Evolutionary conservation across 1,140 invertebrate genomes (phyloP), one percentile per base, ranked within the genome.

Genomic region (Diabrotica undecimpunctata): DNA sequence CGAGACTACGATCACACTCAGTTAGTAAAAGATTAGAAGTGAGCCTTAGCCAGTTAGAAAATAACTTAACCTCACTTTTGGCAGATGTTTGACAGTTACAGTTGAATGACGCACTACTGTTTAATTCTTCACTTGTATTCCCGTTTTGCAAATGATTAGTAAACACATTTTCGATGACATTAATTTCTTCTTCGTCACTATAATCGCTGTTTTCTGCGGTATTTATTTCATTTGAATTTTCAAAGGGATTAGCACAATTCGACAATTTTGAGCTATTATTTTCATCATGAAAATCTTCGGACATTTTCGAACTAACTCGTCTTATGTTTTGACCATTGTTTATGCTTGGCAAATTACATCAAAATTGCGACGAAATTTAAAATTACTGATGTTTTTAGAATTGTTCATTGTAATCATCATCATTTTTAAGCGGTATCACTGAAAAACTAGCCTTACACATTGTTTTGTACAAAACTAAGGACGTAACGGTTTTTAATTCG

Each of bases 1-100:
- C 83, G 64, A 85, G 77, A 66, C 90, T 81, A 66, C 87, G 85
- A 70, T 90, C 88, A 46, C 86, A 86, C 73, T 90, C 88, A 72
- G 90, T 87, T 77, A 90, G 88, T 71, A 90, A 88, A 41, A 90
- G 75, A 76, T 90, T 88, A 61, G 90, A 78, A 77, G 90, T 87
- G n/a, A 88, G 77, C n/a, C 89, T 75, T 62, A 88, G 74, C 73
- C 89, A 80, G 69, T 88, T 85, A 78, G 88, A 88, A 14, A 88
- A 80, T 74, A 84, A 83, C 68, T 81, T 83, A 72, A 86, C 82
- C 78, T 87, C 85, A 65, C 80, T 81, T 69, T 82, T 77, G 67
- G 83, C 79, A n/a, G 41, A n/a, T 64, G 78, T 81, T 72, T 81
- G 79, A 69, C 81, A 79, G 12, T 80, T 77, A 69, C 81, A 79